A percentile compares a stretch with the other conserved stretches of the same genome.
Conservation (phyloP, 2,888 invertebrate genomes). For the Drosophila anceps region DNA sequence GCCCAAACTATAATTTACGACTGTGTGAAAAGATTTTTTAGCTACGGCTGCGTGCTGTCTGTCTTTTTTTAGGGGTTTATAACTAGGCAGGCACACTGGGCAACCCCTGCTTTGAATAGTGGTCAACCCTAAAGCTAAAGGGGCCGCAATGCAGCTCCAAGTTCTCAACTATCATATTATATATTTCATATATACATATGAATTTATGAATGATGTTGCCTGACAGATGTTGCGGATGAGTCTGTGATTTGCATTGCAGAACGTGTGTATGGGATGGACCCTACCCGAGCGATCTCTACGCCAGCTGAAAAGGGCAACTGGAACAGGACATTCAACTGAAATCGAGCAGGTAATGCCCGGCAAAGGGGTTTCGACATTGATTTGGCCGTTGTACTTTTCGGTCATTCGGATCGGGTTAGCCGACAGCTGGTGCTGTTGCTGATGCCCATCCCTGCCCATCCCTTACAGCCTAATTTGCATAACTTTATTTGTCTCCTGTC, state of each 20-base stretch:
- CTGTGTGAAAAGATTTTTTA: slow-evolving; percentile 8
- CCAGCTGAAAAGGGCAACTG: slow-evolving; percentile 22
- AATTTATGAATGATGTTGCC: background rate
- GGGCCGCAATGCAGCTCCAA: slow-evolving; percentile 50
- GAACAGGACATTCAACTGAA: slow-evolving; percentile 27
- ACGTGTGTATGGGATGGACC: slow-evolving; percentile 27
- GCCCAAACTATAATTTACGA: slow-evolving; percentile 3
- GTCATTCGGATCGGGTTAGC: slow-evolving; percentile 31
- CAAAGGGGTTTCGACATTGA: slow-evolving; percentile 58
- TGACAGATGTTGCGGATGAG: slow-evolving; percentile 41
- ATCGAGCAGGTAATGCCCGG: slow-evolving; percentile 37
- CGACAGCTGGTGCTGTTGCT: slow-evolving; percentile 39
- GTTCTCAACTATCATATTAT: slow-evolving; percentile 35
- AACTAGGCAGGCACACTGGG: slow-evolving; percentile 4
- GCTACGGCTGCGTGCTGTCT: slow-evolving; percentile 4
- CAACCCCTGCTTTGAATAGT: slow-evolving; percentile 45
- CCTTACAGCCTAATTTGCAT: slow-evolving; percentile 38
- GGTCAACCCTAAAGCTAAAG: slow-evolving; percentile 49
- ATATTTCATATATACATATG: slow-evolving; percentile 1
- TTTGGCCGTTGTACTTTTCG: slow-evolving; percentile 35
- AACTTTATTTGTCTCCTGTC: slow-evolving; percentile 15
- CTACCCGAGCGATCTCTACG: slow-evolving; percentile 49
- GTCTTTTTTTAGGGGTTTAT: background rate
- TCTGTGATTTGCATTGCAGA: slow-evolving; percentile 42
- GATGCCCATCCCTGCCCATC: slow-evolving; percentile 30